phyloP scores from a whole-genome alignment of 2,888 invertebrate genomes.

The Anticlea derivata region DNA sequence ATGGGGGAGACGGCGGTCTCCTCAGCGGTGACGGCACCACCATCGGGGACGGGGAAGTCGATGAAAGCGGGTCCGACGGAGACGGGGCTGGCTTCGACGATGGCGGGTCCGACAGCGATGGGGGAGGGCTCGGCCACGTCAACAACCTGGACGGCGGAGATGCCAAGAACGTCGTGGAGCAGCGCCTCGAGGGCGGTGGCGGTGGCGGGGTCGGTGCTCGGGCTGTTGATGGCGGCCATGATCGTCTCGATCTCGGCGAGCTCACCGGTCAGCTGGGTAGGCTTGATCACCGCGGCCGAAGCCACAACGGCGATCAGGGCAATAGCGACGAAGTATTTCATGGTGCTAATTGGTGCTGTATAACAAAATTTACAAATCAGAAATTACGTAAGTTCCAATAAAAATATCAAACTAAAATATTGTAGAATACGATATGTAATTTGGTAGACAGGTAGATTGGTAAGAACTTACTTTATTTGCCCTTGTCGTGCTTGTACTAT shows the following conservation, averaged over 20 bases:
- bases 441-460: too few species aligned
- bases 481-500: too few species aligned
- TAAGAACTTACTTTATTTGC: too few species aligned
- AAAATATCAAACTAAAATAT: too few species aligned
- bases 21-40: conserved; percentile 20
- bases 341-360: conserved; percentile 38
- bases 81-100: conserved; percentile 36
- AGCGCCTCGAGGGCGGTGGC: conserved; percentile 39
- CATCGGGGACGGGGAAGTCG: conserved; percentile 24
- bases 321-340: conserved; percentile 65
- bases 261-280: conserved; percentile 29
- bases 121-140: conserved; percentile 28
- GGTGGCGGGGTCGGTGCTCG: conserved; percentile 41
- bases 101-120: conserved; percentile 36
- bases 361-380: neutral
- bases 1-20: conserved; percentile 34
- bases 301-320: conserved; percentile 61
- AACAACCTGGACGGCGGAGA: conserved; percentile 19
- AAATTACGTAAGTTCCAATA: too few species aligned
- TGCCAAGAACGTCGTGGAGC: conserved; percentile 34
- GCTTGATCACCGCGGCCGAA: conserved; percentile 51
- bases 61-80: conserved; percentile 43
- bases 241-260: conserved; percentile 31
- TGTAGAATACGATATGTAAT: too few species aligned
- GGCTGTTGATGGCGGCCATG: conserved; percentile 40